Conservation (phyloP, 2,113 vertebrate species). For the Cricetomys ansorgei region DNA sequence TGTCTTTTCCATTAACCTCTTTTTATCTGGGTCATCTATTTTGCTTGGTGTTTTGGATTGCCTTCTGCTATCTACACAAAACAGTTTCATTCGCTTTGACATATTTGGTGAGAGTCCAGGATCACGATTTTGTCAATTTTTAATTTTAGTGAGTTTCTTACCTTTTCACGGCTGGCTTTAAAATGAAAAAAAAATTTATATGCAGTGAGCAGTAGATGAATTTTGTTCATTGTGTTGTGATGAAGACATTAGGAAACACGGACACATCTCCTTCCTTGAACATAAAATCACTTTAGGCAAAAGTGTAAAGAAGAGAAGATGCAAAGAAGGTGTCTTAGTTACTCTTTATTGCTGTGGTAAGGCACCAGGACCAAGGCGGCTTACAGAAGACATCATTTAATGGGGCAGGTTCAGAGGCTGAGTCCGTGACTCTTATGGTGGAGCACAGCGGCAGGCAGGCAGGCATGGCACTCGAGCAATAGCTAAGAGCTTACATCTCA, state of each 20-base stretch:
- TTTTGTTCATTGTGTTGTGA: background rate
- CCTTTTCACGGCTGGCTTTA: slow-evolving; percentile 15
- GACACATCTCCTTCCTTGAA: background rate
- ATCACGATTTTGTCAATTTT: background rate
- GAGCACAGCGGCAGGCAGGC: too few species aligned
- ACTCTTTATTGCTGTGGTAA: background rate
- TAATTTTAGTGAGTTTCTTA: slow-evolving; percentile 35
- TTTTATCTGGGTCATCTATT: background rate
- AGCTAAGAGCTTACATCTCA: background rate
- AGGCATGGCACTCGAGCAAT: background rate
- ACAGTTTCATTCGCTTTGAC: background rate
- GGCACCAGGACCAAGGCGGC: background rate
- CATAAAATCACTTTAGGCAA: background rate
- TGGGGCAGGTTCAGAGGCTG: background rate
- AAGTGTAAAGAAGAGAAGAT: slow-evolving; percentile 7
- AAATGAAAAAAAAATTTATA: background rate
- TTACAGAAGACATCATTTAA: too few species aligned
- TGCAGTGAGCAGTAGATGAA: background rate
- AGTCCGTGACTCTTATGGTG: background rate
- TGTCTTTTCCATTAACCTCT: background rate
- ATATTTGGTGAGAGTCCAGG: slow-evolving; percentile 13
- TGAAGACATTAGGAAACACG: background rate
- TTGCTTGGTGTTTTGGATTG: background rate
- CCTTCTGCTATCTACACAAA: background rate
- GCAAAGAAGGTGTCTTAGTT: background rate